A percentile compares a stretch with the other conserved stretches of the same genome.
These are phyloP conservation scores for Hemithea aestivaria DNA, from an alignment of 2,888 invertebrate species.

Conservation along the genomic window DNA sequence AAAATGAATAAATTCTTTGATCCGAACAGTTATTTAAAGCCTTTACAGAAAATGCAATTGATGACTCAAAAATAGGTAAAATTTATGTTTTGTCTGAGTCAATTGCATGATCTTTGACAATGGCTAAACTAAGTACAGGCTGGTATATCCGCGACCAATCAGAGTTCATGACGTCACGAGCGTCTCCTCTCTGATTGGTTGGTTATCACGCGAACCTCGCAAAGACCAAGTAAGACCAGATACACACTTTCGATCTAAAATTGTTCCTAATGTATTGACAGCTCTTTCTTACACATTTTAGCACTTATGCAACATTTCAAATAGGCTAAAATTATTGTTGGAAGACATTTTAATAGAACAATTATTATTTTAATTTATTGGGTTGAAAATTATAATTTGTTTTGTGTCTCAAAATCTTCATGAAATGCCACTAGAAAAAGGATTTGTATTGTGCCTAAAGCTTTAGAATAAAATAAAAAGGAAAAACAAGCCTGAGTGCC, in stretches of 20 bases:
- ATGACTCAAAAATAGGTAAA: background rate
- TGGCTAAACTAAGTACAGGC: constrained; percentile 9
- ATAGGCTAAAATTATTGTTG: too few species aligned
- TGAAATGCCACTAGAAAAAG: too few species aligned
- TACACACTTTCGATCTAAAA: constrained; percentile 28
- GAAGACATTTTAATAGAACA: too few species aligned
- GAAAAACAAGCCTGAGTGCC: too few species aligned
- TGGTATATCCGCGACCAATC: constrained; percentile 21
- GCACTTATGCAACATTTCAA: too few species aligned
- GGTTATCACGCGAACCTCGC: constrained; percentile 29
- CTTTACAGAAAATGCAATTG: constrained; percentile 14
- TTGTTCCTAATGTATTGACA: constrained; percentile 6
- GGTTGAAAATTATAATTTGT: too few species aligned
- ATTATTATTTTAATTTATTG: too few species aligned
- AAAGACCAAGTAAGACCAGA: constrained; percentile 32
- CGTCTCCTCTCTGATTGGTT: constrained; percentile 29
- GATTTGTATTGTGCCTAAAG: too few species aligned
- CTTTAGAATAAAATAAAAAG: too few species aligned
- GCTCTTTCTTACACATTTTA: background rate
- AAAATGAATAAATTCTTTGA: constrained; percentile 21
- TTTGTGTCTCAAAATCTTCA: too few species aligned
- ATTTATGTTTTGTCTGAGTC: constrained; percentile 8
- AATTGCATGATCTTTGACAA: constrained; percentile 21
- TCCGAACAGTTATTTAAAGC: constrained; percentile 12
- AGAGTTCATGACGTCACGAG: constrained; percentile 11